phyloP scores from a whole-genome alignment of 2,888 invertebrate species.

The Aporophyla lueneburgensis region DNA sequence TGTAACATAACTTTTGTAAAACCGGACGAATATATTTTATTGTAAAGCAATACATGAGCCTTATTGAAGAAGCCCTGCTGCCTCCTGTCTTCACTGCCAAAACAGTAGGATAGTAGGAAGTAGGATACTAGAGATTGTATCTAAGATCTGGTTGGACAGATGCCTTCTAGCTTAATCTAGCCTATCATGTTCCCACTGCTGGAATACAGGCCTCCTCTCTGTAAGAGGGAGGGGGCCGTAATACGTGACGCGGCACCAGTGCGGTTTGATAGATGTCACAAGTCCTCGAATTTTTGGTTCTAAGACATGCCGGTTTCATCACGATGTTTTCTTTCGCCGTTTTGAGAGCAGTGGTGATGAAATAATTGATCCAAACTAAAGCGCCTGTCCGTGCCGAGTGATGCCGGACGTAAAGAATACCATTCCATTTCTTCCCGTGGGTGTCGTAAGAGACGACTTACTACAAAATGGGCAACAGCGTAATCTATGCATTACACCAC shows the following conservation, averaged over 20 bases:
- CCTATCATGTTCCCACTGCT: neutral
- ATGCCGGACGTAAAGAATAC: no score
- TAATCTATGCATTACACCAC: no score
- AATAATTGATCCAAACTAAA: neutral
- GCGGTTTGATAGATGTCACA: neutral
- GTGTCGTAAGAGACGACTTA: no score
- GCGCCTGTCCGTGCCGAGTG: neutral
- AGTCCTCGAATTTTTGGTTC: neutral
- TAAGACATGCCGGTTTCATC: neutral
- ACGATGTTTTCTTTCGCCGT: neutral
- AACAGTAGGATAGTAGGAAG: no score
- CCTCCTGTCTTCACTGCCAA: no score
- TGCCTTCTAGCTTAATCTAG: neutral
- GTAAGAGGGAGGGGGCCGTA: neutral
- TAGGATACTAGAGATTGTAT: slow-evolving; percentile 8
- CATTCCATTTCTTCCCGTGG: no score
- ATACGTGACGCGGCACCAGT: neutral
- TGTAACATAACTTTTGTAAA: no score
- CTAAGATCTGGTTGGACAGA: neutral
- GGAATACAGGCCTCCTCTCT: neutral
- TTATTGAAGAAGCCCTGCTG: no score
- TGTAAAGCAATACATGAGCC: no score
- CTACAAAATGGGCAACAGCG: no score
- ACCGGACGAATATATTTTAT: no score
- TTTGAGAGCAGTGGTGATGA: neutral